These are phyloP conservation scores for Melinopterus prodromus DNA, from an alignment of 2,888 invertebrate genomes.

Conservation along the genomic window DNA sequence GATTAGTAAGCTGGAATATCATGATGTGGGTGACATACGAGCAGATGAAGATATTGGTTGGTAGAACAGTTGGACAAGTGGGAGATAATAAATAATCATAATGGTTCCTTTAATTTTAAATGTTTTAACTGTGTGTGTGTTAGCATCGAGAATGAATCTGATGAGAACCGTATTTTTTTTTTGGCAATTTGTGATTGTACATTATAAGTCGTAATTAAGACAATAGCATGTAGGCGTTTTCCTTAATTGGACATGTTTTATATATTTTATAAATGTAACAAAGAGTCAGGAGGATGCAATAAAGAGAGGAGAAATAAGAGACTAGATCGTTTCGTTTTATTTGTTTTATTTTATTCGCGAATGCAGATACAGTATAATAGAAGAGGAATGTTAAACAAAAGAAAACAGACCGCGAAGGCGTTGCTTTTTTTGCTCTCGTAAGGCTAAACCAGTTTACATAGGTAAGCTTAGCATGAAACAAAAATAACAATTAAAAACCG, in stretches of 20 bases:
- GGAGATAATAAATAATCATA: background rate
- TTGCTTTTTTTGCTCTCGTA: slow-evolving; percentile 27
- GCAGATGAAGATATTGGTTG: slow-evolving; percentile 64
- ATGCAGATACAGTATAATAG: slow-evolving; percentile 28
- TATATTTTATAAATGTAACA: slow-evolving; percentile 24
- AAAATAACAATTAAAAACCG: slow-evolving; percentile 25
- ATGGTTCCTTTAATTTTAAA: background rate
- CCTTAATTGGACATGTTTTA: slow-evolving; percentile 15
- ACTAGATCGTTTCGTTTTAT: slow-evolving; percentile 23
- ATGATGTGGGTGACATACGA: slow-evolving; percentile 73
- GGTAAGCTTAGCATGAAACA: slow-evolving; percentile 27
- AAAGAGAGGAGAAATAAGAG: slow-evolving; percentile 17
- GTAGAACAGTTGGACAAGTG: slow-evolving; percentile 22
- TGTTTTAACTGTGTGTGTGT: background rate
- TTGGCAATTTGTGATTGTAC: slow-evolving; percentile 18
- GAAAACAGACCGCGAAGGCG: slow-evolving; percentile 30
- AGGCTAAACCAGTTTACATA: slow-evolving; percentile 33
- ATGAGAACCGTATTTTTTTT: background rate
- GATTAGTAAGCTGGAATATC: slow-evolving; percentile 74
- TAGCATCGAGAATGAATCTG: background rate
- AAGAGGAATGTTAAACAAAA: slow-evolving; percentile 31
- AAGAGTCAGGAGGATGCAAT: slow-evolving; percentile 21
- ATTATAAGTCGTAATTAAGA: slow-evolving; percentile 16
- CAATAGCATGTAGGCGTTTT: slow-evolving; percentile 14
- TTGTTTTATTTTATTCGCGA: slow-evolving; percentile 26